phyloP scores from a whole-genome alignment of 2,888 invertebrate genomes.

The Apantesis nais region DNA sequence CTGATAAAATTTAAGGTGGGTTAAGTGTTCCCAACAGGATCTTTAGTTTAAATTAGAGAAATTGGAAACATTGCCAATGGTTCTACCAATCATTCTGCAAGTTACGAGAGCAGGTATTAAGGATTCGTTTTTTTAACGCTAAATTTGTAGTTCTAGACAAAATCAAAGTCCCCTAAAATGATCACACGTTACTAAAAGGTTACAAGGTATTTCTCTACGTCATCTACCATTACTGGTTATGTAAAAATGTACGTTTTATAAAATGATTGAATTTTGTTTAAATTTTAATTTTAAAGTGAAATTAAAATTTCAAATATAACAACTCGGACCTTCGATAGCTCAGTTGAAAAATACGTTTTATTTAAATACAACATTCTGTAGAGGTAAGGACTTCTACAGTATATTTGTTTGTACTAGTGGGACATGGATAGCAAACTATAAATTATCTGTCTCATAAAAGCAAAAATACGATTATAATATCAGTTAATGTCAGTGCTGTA shows the following conservation, averaged over 20 bases:
- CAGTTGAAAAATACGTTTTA: neutral
- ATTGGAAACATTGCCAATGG: too few relatives aligned
- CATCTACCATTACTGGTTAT: neutral
- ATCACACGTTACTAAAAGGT: neutral
- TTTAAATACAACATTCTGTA: neutral
- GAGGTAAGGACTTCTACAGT: neutral
- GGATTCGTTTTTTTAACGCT: neutral
- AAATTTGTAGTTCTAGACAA: neutral
- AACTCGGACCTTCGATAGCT: neutral
- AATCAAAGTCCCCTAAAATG: neutral
- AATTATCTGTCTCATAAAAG: neutral
- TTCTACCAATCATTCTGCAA: neutral
- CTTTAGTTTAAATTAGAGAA: too few relatives aligned
- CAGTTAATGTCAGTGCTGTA: neutral
- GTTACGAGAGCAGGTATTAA: neutral
- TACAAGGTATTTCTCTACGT: neutral
- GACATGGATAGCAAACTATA: neutral
- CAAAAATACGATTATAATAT: neutral
- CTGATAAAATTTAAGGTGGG: neutral
- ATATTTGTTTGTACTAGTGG: neutral
- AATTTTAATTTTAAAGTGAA: too few relatives aligned
- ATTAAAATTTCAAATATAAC: neutral
- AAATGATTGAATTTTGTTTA: too few relatives aligned
- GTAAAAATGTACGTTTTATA: neutral
- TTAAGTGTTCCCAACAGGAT: neutral